A percentile compares a stretch with the other conserved stretches of the same genome.
Evolutionary conservation across 2,888 invertebrate species (phyloP).

Genomic region (Stramonita haemastoma): DNA sequence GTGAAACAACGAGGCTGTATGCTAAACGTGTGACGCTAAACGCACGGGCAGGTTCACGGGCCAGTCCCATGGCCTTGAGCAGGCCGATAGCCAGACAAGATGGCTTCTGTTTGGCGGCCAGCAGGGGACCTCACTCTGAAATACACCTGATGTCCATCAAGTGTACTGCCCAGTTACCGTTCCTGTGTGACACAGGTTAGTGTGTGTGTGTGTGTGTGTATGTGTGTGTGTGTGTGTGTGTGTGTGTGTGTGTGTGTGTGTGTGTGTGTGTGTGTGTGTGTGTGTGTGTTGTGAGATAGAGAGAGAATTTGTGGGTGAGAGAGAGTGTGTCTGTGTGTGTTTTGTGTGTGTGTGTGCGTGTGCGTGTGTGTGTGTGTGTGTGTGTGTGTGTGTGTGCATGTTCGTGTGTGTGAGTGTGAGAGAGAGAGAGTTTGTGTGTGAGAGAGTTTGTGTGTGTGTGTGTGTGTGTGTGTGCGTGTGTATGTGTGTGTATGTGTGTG

Average conservation of each 20-base stretch:
- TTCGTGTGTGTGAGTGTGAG: too few relatives aligned
- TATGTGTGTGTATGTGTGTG: too few relatives aligned
- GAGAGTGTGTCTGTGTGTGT: too few relatives aligned
- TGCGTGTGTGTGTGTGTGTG: too few relatives aligned
- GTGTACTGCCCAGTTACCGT: not conserved
- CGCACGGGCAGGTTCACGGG: not conserved
- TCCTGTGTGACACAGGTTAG: not conserved
- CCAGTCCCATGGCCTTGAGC: not conserved
- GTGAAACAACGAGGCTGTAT: not conserved
- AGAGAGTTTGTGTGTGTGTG: too few relatives aligned
- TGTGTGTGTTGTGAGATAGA: not conserved
- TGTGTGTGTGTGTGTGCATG: too few relatives aligned
- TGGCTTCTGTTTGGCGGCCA: not conserved
- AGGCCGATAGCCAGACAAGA: not conserved
- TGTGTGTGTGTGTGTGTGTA: not conserved
- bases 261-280: not conserved
- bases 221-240: slow-evolving; percentile 1
- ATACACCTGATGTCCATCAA: not conserved
- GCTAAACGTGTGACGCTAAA: not conserved
- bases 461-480: too few relatives aligned
- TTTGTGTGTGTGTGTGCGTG: too few relatives aligned
- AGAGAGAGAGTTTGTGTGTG: too few relatives aligned
- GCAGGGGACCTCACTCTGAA: not conserved
- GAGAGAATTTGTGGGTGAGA: too few relatives aligned
- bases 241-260: not conserved